Evolutionary conservation across 2,113 vertebrate species (phyloP), one percentile per base, ranked within the genome.

Genomic region (Apteryx owenii): DNA sequence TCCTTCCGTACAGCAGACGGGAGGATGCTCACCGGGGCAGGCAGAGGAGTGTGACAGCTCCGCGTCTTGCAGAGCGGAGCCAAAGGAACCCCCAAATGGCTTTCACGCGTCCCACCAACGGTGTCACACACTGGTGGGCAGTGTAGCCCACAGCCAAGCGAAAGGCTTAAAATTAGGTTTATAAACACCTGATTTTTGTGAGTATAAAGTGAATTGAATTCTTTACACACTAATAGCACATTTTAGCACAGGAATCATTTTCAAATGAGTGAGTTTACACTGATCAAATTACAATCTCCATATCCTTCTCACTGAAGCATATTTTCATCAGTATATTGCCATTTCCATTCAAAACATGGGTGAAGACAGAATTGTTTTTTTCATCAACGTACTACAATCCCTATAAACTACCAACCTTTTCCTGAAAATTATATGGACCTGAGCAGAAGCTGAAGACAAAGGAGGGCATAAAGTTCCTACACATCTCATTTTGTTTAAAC

Each of bases 401-500:
- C 50, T 81, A 26, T 11, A 56, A 76, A 50, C 21, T 22, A 21
- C 36, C 26, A 70, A 89, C 33, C 28, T 53, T 60, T 51, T 23
- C 48, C 51, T 82, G 44, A 77, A 85, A 86, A 62, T 70, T 69
- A 21, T 11, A 38, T 12, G 20, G 36, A 44, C 51, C 69, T 83
- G 88, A 94, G 60, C 56, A 86, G 72, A 84, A 93, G 58, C 12
- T 70, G 50, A 76, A 60, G 18, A 82, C 33, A 93, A 80, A 60
- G n/a, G 25, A 92, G 69, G 77, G 36, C 31, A 88, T 89, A 90
- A 94, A 95, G 58, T 8, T 80, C 85, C 72, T 33, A 51, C 81
- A 84, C 68, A 53, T 85, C 88, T 91, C 54, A 83, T 92, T 87
- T 88, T 70, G 44, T n/a, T 85, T 65, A 81, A 93, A 81, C 15